Evolutionary conservation across 2,113 vertebrate species (phyloP), one percentile per base, ranked within the genome.

Genomic region (Apodemus sylvaticus): DNA sequence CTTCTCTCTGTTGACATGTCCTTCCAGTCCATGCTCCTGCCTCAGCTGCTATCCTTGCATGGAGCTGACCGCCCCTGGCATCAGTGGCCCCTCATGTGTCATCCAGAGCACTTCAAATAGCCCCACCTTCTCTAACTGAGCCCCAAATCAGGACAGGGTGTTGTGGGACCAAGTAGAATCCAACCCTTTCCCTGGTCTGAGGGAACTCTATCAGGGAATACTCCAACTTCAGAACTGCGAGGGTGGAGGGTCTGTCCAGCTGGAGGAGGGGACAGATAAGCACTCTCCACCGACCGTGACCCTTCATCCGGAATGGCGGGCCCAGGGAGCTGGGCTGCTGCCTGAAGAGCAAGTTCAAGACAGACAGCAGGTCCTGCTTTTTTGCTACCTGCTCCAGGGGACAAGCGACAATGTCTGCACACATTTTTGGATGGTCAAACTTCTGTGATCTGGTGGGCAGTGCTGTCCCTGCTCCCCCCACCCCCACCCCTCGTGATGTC

Each of bases 311-410:
- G 36, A 83, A 31, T 13, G 1, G 78, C 39, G 2, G 42, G 11
- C 24, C 89, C 17, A 12, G 7, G 0, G 14, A 26, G 53, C 13
- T 29, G n/a, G 26, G 36, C 3, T 13, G 36, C 29, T 0, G 0
- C 53, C 66, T 31, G 20, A 0, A 1, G 31, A 11, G 3, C 39
- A 29, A n/a, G 53, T 20, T 2, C 14, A 1, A 3, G 66, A 14
- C 7, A 3, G 8, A 14, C 16, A 36, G 20, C 3, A 7, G 48
- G 31, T 2, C 10, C 26, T 48, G 16, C 34, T 51, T 7, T 1
- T 68, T 62, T 74, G 39, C 64, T 42, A 20, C 12, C 39, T 3
- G 14, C 39, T 10, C 22, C 51, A 7, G 64, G 48, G 73, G 45
- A 48, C 16, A 7, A 2, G 0, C 17, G n/a, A 39, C 20, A 26